These are phyloP conservation scores for Neostethus bicornis DNA, from an alignment of 2,797 vertebrate species.

Conservation along the genomic window DNA sequence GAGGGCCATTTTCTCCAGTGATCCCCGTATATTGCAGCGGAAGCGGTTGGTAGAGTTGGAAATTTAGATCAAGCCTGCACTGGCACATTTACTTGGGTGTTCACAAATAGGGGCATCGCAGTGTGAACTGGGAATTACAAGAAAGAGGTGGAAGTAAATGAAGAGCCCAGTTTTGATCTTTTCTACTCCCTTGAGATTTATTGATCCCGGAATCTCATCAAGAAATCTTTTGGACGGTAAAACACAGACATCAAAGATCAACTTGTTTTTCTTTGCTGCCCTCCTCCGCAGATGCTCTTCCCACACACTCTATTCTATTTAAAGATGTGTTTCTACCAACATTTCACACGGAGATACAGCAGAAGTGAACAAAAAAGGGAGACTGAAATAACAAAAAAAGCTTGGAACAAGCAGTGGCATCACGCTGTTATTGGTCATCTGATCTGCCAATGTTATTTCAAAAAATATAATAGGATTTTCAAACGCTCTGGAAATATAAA, in stretches of 20 bases:
- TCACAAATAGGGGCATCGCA: constrained; percentile 14
- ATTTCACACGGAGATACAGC: constrained; percentile 56
- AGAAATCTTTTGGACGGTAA: constrained; percentile 51
- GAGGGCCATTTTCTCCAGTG: constrained; percentile 48
- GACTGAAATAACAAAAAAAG: constrained; percentile 24
- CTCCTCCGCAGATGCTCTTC: constrained; percentile 30
- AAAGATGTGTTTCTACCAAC: constrained; percentile 54
- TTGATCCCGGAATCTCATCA: constrained; percentile 72
- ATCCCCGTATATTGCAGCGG: constrained; percentile 65
- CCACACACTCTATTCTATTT: constrained; percentile 50
- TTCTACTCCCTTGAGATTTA: constrained; percentile 48
- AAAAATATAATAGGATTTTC: constrained; percentile 61
- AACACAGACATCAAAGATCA: constrained; percentile 67
- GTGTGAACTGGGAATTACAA: constrained; percentile 7
- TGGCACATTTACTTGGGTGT: constrained; percentile 29
- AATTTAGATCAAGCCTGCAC: constrained; percentile 44
- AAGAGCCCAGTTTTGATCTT: constrained; percentile 44
- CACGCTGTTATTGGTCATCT: constrained; percentile 53
- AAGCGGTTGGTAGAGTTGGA: constrained; percentile 41
- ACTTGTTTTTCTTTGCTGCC: constrained; percentile 40
- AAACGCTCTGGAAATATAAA: constrained; percentile 30
- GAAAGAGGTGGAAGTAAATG: constrained; percentile 19
- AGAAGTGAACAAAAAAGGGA: constrained; percentile 26
- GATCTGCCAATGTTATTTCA: constrained; percentile 60
- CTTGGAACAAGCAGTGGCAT: constrained; percentile 46